These are phyloP conservation scores for Neoaliturus tenellus DNA, from an alignment of 2,888 invertebrate genomes.

Conservation along the genomic window DNA sequence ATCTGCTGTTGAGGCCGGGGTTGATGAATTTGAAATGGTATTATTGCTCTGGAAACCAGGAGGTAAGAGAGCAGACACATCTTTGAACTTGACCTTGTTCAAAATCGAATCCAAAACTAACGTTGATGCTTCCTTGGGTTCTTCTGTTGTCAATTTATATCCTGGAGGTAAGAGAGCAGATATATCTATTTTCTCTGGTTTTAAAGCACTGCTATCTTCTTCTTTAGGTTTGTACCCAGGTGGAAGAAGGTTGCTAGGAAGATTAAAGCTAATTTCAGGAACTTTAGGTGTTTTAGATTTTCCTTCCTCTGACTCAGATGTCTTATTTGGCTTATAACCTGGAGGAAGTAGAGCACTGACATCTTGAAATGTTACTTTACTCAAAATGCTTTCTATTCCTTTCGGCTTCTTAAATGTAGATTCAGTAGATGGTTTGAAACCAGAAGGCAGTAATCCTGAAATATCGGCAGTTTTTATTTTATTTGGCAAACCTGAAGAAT, in stretches of 20 bases:
- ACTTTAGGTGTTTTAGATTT: conserved; percentile 67
- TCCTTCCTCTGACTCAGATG: conserved; percentile 51
- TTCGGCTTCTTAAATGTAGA: conserved; percentile 62
- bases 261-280: conserved; percentile 63
- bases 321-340: conserved; percentile 73
- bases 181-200: conserved; percentile 51
- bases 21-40: conserved; percentile 46
- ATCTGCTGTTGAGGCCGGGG: conserved; percentile 54
- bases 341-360: conserved; percentile 74
- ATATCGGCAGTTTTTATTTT: conserved; percentile 77
- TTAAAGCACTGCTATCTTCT: conserved; percentile 2
- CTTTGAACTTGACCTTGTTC: conserved; percentile 68
- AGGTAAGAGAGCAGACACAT: conserved; percentile 69
- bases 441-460: conserved; percentile 80
- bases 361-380: conserved; percentile 69
- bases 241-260: conserved; percentile 73
- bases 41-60: conserved; percentile 54
- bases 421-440: conserved; percentile 76
- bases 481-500: conserved; percentile 67
- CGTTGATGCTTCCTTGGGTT: conserved; percentile 47
- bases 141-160: conserved; percentile 59
- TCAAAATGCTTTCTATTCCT: conserved; percentile 65
- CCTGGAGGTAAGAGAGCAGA: conserved; percentile 60
- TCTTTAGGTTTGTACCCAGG: conserved; percentile 75
- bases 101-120: conserved; percentile 67